Evolutionary conservation across 2,797 vertebrate genomes (phyloP), one percentile per base, ranked within the genome.

Genomic region (Bradypus variegatus): DNA sequence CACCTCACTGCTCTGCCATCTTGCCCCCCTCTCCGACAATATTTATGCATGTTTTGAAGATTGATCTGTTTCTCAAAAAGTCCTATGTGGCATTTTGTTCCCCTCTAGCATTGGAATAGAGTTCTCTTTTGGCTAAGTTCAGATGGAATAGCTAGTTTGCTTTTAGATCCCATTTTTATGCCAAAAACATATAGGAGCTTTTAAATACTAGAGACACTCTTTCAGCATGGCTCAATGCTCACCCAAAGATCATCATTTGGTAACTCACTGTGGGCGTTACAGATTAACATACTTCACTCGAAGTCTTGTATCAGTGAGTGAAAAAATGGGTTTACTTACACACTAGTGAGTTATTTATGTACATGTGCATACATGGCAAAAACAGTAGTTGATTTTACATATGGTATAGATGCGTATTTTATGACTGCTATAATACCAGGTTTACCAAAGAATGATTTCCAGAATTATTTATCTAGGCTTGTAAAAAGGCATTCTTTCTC

Each of bases 121-220:
- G 60, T 87, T 88, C n/a, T 93, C 4, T 89, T 92, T 75, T 45
- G 82, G 10, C 86, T 87, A 89, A 77, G 14, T 89, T 72, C n/a
- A 84, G 23, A 6, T 72, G 64, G 79, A 78, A n/a, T 58, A 85
- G 31, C 27, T 86, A 18, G 21, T 55, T 94, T 86, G 33, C 45
- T 86, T 86, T 92, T 80, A 69, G 48, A 53, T 50, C 18, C 19
- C 69, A 58, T 93, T 86, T 86, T 90, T 83, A 76, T 91, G 50
- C 69, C 58, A 23, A 73, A 95, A 76, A 50, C 31, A 25, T 67
- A 38, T 21, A 88, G 29, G 8, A 81, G 31, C 50, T 45, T 65
- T 88, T 72, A 86, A 77, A 81, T 79, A 70, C 29, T 84, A 58
- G 55, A 82, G 11, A 76, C 21, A 48, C 5, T 80, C 27, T 45